phyloP scores from a whole-genome alignment of 2,888 invertebrate genomes.

The Panzeria rudis region DNA sequence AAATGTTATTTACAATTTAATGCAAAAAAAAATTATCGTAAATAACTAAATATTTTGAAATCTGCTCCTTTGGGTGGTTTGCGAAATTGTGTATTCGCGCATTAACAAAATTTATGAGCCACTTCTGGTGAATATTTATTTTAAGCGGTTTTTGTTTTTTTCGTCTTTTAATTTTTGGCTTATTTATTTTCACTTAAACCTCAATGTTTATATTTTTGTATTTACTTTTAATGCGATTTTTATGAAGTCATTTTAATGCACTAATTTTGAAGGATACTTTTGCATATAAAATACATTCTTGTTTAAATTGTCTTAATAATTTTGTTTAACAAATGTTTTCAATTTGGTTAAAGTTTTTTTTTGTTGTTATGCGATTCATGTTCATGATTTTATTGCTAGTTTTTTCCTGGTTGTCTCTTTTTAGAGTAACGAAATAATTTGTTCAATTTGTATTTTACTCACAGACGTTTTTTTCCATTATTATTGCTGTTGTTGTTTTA shows the following conservation, averaged over 20 bases:
- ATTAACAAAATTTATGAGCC: conserved; percentile 38
- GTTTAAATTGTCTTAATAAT: conserved; percentile 41
- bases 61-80: background rate
- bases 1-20: conserved; percentile 31
- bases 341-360: conserved; percentile 28
- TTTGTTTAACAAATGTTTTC: conserved; percentile 29
- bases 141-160: background rate
- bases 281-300: background rate
- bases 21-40: background rate
- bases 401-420: conserved; percentile 2
- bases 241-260: conserved; percentile 13
- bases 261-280: conserved; percentile 40
- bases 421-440: conserved; percentile 1
- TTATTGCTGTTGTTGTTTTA: background rate
- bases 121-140: conserved; percentile 18
- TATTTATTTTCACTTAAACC: conserved; percentile 49
- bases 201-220: background rate
- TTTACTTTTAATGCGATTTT: conserved; percentile 25
- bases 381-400: conserved; percentile 32
- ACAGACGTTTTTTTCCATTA: background rate
- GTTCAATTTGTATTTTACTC: conserved; percentile 48
- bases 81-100: conserved; percentile 1
- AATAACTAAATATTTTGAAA: conserved; percentile 33
- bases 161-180: background rate
- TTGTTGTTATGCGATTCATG: background rate